Percentiles rank a stretch among this genome's conserved stretches.
phyloP scores from a whole-genome alignment of 2,888 invertebrate species.

The Ichneumoninae sp. region DNA sequence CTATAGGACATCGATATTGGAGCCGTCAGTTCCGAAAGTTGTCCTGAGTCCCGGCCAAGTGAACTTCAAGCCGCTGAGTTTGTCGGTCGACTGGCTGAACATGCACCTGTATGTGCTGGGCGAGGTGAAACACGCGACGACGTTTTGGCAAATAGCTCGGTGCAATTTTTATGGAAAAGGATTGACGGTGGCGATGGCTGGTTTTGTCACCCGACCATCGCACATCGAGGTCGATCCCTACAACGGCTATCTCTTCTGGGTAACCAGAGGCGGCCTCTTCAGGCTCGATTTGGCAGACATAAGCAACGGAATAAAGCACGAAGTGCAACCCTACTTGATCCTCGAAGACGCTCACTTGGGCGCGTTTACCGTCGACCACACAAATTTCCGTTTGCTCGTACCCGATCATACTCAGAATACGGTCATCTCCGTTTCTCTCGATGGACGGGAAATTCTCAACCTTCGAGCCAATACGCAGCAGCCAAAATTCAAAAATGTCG shows the following conservation, averaged over 20 bases:
- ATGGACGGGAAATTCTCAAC: conserved; percentile 91
- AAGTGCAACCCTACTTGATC: conserved; percentile 88
- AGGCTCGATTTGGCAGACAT: conserved; percentile 91
- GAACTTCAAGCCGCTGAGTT: conserved; percentile 88
- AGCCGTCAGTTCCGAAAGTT: conserved; percentile 77
- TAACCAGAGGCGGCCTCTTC: conserved; percentile 89
- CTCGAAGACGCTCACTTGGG: conserved; percentile 89
- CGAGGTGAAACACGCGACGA: conserved; percentile 87
- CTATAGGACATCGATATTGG: conserved; percentile 84
- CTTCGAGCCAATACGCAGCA: conserved; percentile 91
- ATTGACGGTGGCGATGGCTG: conserved; percentile 89
- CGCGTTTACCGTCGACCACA: conserved; percentile 93
- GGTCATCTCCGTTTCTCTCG: conserved; percentile 92
- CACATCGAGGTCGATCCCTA: conserved; percentile 96
- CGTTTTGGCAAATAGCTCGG: conserved; percentile 90
- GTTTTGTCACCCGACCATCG: conserved; percentile 89
- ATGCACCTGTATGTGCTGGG: conserved; percentile 93
- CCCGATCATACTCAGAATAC: conserved; percentile 91
- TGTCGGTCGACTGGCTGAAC: conserved; percentile 96
- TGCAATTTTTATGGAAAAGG: conserved; percentile 91
- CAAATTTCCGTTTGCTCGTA: conserved; percentile 92
- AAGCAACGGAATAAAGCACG: conserved; percentile 90
- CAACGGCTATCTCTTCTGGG: conserved; percentile 96
- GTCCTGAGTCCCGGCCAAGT: conserved; percentile 87
- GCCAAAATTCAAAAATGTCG: conserved; percentile 90